phyloP scores from a whole-genome alignment of 2,888 invertebrate genomes.

The Sminthurides aquaticus region DNA sequence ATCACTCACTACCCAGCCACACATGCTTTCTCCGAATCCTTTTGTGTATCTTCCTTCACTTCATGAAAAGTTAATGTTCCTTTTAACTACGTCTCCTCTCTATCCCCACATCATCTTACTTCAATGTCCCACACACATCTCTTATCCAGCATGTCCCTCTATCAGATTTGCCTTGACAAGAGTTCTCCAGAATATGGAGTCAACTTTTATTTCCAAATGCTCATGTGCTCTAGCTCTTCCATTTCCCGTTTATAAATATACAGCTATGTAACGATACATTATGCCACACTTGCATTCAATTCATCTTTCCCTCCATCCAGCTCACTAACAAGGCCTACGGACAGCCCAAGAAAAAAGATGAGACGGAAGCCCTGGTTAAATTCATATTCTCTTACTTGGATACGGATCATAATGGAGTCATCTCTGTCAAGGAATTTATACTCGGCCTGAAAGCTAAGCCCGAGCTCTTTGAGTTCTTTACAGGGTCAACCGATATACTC shows the following conservation, averaged over 20 bases:
- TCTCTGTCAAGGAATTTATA: conserved; percentile 19
- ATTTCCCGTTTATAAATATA: neutral
- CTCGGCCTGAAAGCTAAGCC: conserved; percentile 14
- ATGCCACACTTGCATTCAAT: neutral
- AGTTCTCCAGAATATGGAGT: too few species aligned
- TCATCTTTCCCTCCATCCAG: neutral
- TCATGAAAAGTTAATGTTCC: too few species aligned
- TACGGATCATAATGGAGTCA: conserved; percentile 18
- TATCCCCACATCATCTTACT: too few species aligned
- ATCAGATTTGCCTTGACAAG: too few species aligned
- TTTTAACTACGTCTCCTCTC: too few species aligned
- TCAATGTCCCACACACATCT: too few species aligned
- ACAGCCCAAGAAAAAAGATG: conserved; percentile 3
- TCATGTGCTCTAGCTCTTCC: too few species aligned
- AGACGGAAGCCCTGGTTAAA: conserved; percentile 13
- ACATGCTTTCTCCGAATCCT: too few species aligned
- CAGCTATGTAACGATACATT: neutral
- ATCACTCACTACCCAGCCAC: too few species aligned
- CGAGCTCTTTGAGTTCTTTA: conserved; percentile 16
- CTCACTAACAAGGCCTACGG: conserved; percentile 20
- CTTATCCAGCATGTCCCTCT: too few species aligned
- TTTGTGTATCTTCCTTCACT: too few species aligned
- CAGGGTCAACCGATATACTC: conserved; percentile 11
- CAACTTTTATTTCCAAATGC: too few species aligned
- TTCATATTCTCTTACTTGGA: conserved; percentile 17